These are phyloP conservation scores for Calliopum simillimum DNA, from an alignment of 2,888 invertebrate species.

Conservation along the genomic window DNA sequence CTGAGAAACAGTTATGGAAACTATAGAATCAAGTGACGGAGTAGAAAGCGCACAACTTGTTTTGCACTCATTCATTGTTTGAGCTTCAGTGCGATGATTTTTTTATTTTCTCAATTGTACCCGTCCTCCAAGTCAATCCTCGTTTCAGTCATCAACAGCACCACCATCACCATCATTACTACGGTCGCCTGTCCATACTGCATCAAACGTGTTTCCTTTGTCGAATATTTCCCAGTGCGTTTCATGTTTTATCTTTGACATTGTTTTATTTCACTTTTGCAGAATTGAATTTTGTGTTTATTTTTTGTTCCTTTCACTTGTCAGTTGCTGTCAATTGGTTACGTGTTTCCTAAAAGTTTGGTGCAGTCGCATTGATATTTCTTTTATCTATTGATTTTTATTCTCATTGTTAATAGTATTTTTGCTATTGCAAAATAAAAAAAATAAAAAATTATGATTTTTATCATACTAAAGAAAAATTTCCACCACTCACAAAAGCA, in stretches of 20 bases:
- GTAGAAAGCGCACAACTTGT: conserved; percentile 8
- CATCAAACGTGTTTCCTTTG: conserved; percentile 3
- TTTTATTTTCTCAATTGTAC: neutral
- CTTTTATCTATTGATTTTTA: too few relatives aligned
- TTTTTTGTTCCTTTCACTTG: neutral
- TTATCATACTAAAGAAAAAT: too few relatives aligned
- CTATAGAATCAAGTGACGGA: neutral
- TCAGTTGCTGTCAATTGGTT: conserved; percentile 4
- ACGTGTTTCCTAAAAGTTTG: neutral
- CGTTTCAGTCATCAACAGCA: too few relatives aligned
- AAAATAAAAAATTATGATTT: too few relatives aligned
- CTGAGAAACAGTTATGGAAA: neutral
- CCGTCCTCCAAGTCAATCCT: too few relatives aligned
- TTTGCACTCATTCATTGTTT: conserved; percentile 17
- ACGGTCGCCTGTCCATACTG: neutral
- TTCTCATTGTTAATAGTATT: too few relatives aligned
- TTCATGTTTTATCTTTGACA: neutral
- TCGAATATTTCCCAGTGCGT: neutral
- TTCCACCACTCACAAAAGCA: too few relatives aligned
- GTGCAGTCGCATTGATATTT: neutral
- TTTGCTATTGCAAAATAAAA: too few relatives aligned
- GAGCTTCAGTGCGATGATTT: neutral
- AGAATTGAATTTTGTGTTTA: neutral
- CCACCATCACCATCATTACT: neutral
- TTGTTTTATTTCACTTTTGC: neutral